These are phyloP conservation scores for Drosophila yakuba DNA, from an alignment of 1,140 invertebrate genomes.

Conservation along the genomic window DNA sequence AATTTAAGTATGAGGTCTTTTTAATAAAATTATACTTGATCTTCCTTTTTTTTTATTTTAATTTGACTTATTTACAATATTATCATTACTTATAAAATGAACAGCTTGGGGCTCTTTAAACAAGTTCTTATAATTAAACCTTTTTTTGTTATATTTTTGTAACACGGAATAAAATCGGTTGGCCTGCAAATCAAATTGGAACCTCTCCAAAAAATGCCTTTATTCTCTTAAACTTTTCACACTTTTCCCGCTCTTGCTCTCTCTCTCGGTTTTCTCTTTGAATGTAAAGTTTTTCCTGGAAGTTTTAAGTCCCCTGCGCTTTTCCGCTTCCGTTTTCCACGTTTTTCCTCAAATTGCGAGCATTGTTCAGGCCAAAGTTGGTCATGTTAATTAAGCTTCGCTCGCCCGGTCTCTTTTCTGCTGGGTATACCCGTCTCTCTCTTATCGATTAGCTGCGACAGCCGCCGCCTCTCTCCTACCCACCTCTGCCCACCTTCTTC, in stretches of 20 bases:
- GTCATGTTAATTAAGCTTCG: constrained; percentile 65
- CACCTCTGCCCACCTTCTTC: not conserved
- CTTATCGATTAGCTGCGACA: constrained; percentile 63
- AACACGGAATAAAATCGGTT: not conserved
- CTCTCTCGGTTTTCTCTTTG: not conserved
- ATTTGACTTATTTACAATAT: too few relatives aligned
- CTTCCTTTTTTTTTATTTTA: too few relatives aligned
- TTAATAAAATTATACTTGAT: too few relatives aligned
- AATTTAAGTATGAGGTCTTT: too few relatives aligned
- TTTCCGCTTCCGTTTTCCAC: constrained; percentile 18
- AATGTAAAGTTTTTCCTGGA: constrained; percentile 31
- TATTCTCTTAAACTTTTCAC: not conserved
- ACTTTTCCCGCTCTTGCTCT: constrained; percentile 1
- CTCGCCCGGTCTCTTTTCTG: constrained; percentile 5
- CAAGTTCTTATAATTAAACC: too few relatives aligned
- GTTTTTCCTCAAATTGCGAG: constrained; percentile 48
- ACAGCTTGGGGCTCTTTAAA: too few relatives aligned
- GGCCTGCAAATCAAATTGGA: constrained; percentile 7
- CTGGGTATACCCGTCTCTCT: not conserved
- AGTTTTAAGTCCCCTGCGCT: not conserved
- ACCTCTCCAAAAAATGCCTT: not conserved
- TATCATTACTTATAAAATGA: too few relatives aligned
- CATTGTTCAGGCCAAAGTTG: constrained; percentile 64
- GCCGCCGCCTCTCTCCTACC: not conserved
- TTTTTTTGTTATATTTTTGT: not conserved